phyloP scores from a whole-genome alignment of 2,797 vertebrate genomes.

The Gouania willdenowi region DNA sequence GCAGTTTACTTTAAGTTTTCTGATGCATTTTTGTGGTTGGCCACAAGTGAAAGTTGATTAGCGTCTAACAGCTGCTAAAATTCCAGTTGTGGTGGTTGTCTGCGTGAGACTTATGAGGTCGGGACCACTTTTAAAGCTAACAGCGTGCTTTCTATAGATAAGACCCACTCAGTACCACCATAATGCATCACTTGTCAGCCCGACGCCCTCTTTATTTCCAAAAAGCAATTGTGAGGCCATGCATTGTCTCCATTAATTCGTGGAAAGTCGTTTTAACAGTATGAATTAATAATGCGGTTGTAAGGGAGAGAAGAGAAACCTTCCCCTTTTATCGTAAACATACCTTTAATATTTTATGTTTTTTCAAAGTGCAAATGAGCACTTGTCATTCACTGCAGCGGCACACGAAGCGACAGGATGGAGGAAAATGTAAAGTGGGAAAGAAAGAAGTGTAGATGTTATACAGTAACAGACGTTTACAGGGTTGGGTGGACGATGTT shows the following conservation, averaged over 20 bases:
- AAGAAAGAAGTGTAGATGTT: slow-evolving; percentile 6
- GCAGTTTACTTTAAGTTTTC: slow-evolving; percentile 38
- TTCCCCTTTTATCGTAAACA: slow-evolving; percentile 82
- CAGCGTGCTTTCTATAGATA: slow-evolving; percentile 68
- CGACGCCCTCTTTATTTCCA: slow-evolving; percentile 68
- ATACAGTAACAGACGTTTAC: not conserved
- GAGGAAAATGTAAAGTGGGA: slow-evolving; percentile 47
- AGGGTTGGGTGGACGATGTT: not conserved
- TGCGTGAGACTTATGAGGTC: slow-evolving; percentile 30
- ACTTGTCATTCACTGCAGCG: slow-evolving; percentile 53
- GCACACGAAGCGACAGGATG: slow-evolving; percentile 41
- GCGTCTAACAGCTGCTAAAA: slow-evolving; percentile 33
- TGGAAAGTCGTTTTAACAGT: slow-evolving; percentile 85
- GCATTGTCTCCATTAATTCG: slow-evolving; percentile 80
- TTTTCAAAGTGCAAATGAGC: slow-evolving; percentile 73
- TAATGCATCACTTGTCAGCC: slow-evolving; percentile 73
- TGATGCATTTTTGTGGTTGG: slow-evolving; percentile 48
- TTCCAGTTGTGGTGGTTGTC: slow-evolving; percentile 42
- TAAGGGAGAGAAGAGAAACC: slow-evolving; percentile 71
- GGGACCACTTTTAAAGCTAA: slow-evolving; percentile 53
- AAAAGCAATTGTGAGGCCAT: slow-evolving; percentile 62
- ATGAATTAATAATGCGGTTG: slow-evolving; percentile 85
- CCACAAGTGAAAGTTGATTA: slow-evolving; percentile 56
- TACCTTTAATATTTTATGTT: slow-evolving; percentile 84
- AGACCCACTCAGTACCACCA: slow-evolving; percentile 61